Evolutionary conservation across 2,888 invertebrate species (phyloP).

Genomic region (Diarsia dahlii): DNA sequence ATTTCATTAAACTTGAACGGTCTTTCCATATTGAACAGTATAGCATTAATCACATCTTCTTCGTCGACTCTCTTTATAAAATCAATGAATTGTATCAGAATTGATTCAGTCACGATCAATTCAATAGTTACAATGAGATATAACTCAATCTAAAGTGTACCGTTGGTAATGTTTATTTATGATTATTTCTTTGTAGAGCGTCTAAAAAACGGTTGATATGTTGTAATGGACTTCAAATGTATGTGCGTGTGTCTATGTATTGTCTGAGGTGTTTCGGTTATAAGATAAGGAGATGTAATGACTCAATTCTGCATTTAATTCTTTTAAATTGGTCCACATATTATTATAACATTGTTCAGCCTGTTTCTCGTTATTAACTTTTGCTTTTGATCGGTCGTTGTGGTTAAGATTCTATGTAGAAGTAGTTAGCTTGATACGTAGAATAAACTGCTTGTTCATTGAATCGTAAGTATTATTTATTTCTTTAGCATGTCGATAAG

Average conservation of each 20-base stretch:
- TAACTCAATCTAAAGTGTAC: conserved; percentile 83
- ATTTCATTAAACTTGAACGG: conserved; percentile 60
- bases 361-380: conserved; percentile 7
- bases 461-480: neutral
- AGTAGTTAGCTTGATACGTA: neutral
- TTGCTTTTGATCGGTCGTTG: conserved; percentile 27
- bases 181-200: conserved; percentile 65
- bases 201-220: conserved; percentile 56
- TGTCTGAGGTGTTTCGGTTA: conserved; percentile 41
- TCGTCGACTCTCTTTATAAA: conserved; percentile 72
- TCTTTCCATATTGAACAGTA: conserved; percentile 65
- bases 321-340: conserved; percentile 29
- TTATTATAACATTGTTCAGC: conserved; percentile 12
- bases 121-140: conserved; percentile 77
- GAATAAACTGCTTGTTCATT: neutral
- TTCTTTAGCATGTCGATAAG: too few relatives aligned
- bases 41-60: conserved; percentile 77
- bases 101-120: conserved; percentile 79
- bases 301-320: conserved; percentile 46
- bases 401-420: neutral
- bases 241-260: conserved; percentile 49
- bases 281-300: conserved; percentile 46
- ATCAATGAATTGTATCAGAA: conserved; percentile 81
- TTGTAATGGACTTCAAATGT: conserved; percentile 56
- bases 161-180: conserved; percentile 79